Base-by-base conservation (phyloP, 2,113 vertebrate genomes). In the Semnopithecus entellus region DNA sequence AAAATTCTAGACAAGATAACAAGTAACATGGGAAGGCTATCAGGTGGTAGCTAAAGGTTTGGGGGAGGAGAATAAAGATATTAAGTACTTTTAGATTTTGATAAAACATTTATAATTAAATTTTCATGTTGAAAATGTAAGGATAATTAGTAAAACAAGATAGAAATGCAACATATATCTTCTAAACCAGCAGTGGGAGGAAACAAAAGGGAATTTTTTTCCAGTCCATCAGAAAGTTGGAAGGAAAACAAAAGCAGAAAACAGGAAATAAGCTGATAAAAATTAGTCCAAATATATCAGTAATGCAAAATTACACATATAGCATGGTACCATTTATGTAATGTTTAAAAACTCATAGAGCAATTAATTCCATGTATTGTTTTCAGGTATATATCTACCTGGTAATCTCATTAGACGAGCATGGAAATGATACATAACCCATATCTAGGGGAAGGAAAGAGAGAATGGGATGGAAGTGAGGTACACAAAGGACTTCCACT, bases 171-270 rank as follows among this genome's bases (percentile, higher is more conserved):
- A 25, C 52, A 82, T 38, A 52, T 38, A 79, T 17, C 40, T 90
- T 96, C 35, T 55, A 68, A 96, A 90, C 6, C 80, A 68, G 52
- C 43, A 82, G 32, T 85, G 50, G 16, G 38, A 22, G 61, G 82
- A 50, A 59, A 83, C 27, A 76, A 45, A 70, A 25, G 30, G 22
- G 10, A 27, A 43, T 57, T 76, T 55, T 82, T 27, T 95, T 61
- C 18, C 32, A 66, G 50, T 90, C 22, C 48, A 87, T 57, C 16
- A 79, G 25, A 95, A 70, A 8, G 0, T 3, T 73, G 27, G 23
- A 90, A 92, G n/a, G 20, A 88, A 14, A 92, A 79, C 38, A 85
- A 45, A 94, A 95, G 32, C 32, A 83, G 38, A 85, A 96, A 94
- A 73, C 14, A 94, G 25, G 88, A 90, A 83, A 79, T 79, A 95